phyloP scores from a whole-genome alignment of 1,140 invertebrate species.

The Piezodorus guildinii region DNA sequence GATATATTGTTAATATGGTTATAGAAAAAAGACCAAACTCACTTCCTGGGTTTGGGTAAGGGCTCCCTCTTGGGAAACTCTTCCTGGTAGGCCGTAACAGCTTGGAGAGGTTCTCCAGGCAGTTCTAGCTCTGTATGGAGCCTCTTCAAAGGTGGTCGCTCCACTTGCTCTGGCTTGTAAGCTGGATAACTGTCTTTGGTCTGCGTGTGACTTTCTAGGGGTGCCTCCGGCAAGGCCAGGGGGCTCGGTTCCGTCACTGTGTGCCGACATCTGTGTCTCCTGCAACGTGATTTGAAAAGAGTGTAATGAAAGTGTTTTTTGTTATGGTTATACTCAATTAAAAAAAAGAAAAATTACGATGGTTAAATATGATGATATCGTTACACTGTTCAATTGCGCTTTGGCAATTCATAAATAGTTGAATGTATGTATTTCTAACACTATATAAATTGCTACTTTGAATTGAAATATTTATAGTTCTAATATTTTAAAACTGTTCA shows the following conservation, averaged over 20 bases:
- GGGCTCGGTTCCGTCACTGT: constrained; percentile 34
- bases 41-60: constrained; percentile 35
- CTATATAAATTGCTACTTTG: too few species aligned
- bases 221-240: constrained; percentile 24
- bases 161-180: constrained; percentile 28
- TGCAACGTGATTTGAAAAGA: constrained; percentile 31
- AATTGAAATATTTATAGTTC: too few species aligned
- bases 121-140: constrained; percentile 31
- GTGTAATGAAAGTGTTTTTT: too few species aligned
- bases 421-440: too few species aligned
- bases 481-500: too few species aligned
- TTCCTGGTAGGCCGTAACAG: constrained; percentile 47
- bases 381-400: too few species aligned
- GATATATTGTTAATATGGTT: too few species aligned
- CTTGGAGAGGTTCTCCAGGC: constrained; percentile 38
- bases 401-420: too few species aligned
- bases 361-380: too few species aligned
- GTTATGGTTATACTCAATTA: too few species aligned
- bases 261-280: constrained; percentile 40
- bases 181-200: constrained; percentile 30
- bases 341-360: too few species aligned
- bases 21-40: not conserved
- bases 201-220: constrained; percentile 24
- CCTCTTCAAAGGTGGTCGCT: constrained; percentile 29
- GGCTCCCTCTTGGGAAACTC: constrained; percentile 54